These are phyloP conservation scores for Entomyzon cyanotis DNA, from an alignment of 2,113 vertebrate genomes.

Conservation along the genomic window DNA sequence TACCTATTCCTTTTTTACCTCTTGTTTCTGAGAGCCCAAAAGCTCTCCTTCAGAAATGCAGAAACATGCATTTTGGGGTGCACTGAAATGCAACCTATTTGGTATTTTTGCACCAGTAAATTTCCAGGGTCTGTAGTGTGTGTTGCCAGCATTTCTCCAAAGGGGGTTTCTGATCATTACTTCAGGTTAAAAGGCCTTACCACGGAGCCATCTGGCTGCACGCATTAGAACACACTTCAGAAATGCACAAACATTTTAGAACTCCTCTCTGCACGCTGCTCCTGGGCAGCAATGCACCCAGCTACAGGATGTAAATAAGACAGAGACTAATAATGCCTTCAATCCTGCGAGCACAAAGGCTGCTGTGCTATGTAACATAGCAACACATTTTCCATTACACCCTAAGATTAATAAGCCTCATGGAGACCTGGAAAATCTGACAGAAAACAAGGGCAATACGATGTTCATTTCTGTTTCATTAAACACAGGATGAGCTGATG, in stretches of 20 bases:
- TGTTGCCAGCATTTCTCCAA: not conserved
- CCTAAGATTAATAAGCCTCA: slow-evolving; percentile 64
- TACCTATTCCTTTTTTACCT: not conserved
- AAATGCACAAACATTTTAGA: slow-evolving; percentile 16
- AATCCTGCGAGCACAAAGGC: not conserved
- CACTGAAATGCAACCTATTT: not conserved
- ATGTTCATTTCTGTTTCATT: slow-evolving; percentile 69
- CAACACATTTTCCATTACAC: slow-evolving; percentile 64
- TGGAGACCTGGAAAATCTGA: slow-evolving; percentile 33
- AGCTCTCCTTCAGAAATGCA: not conserved
- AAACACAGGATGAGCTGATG: slow-evolving; percentile 55
- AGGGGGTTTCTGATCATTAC: not conserved
- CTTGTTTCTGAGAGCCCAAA: not conserved
- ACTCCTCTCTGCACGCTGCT: not conserved
- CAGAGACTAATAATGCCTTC: slow-evolving; percentile 57
- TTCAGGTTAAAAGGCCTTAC: slow-evolving; percentile 34
- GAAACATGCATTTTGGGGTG: not conserved
- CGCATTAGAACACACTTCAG: not conserved
- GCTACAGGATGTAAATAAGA: slow-evolving; percentile 61
- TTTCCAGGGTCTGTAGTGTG: not conserved
- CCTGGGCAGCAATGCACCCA: not conserved
- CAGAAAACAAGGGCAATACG: slow-evolving; percentile 63
- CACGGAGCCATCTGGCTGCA: slow-evolving; percentile 51
- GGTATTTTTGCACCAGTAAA: not conserved
- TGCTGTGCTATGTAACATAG: slow-evolving; percentile 26